A percentile compares a stretch with the other conserved stretches of the same genome.
phyloP scores from a whole-genome alignment of 2,888 invertebrate species.

The Hydriomena furcata region DNA sequence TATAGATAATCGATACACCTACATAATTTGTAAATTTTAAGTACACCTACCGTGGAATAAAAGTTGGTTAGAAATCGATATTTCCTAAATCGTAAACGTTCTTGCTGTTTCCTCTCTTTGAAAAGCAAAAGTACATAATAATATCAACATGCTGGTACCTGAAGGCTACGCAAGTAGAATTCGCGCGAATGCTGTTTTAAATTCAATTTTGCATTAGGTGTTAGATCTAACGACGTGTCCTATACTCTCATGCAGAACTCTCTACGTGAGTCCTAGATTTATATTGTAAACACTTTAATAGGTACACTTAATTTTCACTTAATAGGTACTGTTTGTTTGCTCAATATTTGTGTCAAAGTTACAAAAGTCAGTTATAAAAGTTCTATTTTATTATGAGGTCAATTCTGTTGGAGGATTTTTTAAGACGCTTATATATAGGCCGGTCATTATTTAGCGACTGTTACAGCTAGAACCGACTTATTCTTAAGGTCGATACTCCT shows the following conservation, averaged over 20 bases:
- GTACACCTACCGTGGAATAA: slow-evolving; percentile 10
- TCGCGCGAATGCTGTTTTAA: slow-evolving; percentile 24
- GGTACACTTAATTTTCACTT: slow-evolving; percentile 16
- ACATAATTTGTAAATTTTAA: slow-evolving; percentile 6
- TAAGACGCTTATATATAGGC: no score
- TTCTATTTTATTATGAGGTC: no score
- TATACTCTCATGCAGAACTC: slow-evolving; percentile 29
- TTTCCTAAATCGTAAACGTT: slow-evolving; percentile 23
- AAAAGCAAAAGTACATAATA: slow-evolving; percentile 25
- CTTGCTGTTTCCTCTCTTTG: slow-evolving; percentile 13
- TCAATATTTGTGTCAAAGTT: slow-evolving; percentile 1
- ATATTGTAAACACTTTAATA: slow-evolving; percentile 43
- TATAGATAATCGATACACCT: no score
- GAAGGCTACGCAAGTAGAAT: slow-evolving; percentile 15
- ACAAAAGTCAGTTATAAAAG: no score
- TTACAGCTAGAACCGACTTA: no score
- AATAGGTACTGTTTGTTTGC: background rate
- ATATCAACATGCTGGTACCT: slow-evolving; percentile 23
- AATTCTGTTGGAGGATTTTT: no score
- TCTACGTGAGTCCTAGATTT: slow-evolving; percentile 47
- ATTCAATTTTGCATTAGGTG: slow-evolving; percentile 26
- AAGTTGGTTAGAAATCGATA: slow-evolving; percentile 19
- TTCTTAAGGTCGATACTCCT: no score
- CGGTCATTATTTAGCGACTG: no score
- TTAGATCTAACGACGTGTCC: slow-evolving; percentile 23